Base-by-base conservation (phyloP, 2,797 vertebrate species). In the Lithobates sylvaticus region DNA sequence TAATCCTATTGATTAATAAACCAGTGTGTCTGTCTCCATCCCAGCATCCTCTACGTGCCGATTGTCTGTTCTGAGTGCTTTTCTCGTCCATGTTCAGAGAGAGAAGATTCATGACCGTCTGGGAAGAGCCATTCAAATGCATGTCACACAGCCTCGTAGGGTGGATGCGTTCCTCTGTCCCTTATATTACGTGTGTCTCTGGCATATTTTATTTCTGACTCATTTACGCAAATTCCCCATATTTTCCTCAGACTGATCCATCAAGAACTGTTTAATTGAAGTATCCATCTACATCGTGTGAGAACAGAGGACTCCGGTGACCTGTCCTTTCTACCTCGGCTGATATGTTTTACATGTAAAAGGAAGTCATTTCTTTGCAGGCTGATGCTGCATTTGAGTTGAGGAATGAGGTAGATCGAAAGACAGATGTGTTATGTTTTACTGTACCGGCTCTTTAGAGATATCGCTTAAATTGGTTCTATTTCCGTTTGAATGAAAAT, bases 1-100 rank as follows among this genome's bases (percentile, higher is more conserved):
- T 85, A 85, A 85, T 85, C 83, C 83, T 78, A 78, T 73, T 85
- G 83, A 85, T 85, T 78, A 78, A 85, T 78, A 78, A 71, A 54
- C 76, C 69, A 69, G 29, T 39, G 71, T 74, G 65, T 85, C 84
- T 74, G 27, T 85, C 54, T 64, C 50, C 78, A 2, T 85, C 76
- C 58, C 76, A 13, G 69, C 70, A 65, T 85, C 69, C 79, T 81
- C 23, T 68, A 42, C 64, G 27, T 13, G 10, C 77, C 26, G 39
- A 61, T 85, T 79, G 76, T 84, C 83, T 77, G 42, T 29, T 65
- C 68, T 54, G 67, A 32, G 75, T 79, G 77, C 58, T 34, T 68
- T 70, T 75, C 70, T 78, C 39, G n/a, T 85, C 73, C 70, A 26
- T n/a, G 39, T 27, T 26, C 68, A 18, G 42, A 18, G 54, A 74